Conservation (phyloP, 2,888 invertebrate species). For the Morpho achilles region DNA sequence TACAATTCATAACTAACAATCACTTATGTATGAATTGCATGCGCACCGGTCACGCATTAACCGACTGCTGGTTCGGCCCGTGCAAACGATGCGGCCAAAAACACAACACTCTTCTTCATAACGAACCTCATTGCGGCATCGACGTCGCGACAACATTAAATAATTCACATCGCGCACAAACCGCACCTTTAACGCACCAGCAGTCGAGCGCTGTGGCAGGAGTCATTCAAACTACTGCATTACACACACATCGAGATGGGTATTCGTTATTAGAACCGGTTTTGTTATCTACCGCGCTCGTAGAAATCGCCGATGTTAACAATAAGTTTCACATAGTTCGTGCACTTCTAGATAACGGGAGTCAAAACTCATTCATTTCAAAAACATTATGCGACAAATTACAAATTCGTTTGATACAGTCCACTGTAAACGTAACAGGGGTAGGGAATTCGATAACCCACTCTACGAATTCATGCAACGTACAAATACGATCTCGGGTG, state of each 20-base stretch:
- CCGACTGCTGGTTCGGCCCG: slow-evolving; percentile 16
- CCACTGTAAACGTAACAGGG: slow-evolving; percentile 28
- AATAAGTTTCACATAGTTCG: slow-evolving; percentile 20
- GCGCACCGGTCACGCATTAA: slow-evolving; percentile 6
- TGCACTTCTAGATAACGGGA: slow-evolving; percentile 29
- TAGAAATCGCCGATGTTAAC: slow-evolving; percentile 20
- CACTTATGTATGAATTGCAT: slow-evolving; percentile 16
- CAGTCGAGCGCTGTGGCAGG: too few relatives aligned
- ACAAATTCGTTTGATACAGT: slow-evolving; percentile 29
- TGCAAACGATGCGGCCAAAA: slow-evolving; percentile 21
- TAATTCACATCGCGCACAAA: background rate
- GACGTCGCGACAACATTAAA: background rate
- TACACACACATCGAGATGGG: too few relatives aligned
- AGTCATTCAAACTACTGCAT: too few relatives aligned
- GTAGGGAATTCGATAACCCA: slow-evolving; percentile 26
- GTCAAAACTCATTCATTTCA: slow-evolving; percentile 28
- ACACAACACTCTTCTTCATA: slow-evolving; percentile 21
- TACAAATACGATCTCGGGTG: slow-evolving; percentile 20
- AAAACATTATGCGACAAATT: slow-evolving; percentile 25
- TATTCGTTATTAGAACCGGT: slow-evolving; percentile 14
- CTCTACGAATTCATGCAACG: slow-evolving; percentile 22
- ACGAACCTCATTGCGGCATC: background rate
- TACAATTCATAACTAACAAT: slow-evolving; percentile 11
- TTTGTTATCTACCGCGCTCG: slow-evolving; percentile 28
- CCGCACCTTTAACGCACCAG: too few relatives aligned